A percentile compares a stretch with the other conserved stretches of the same genome.
Conservation (phyloP, 1,140 invertebrate species). For the Drosophila eugracilis region DNA sequence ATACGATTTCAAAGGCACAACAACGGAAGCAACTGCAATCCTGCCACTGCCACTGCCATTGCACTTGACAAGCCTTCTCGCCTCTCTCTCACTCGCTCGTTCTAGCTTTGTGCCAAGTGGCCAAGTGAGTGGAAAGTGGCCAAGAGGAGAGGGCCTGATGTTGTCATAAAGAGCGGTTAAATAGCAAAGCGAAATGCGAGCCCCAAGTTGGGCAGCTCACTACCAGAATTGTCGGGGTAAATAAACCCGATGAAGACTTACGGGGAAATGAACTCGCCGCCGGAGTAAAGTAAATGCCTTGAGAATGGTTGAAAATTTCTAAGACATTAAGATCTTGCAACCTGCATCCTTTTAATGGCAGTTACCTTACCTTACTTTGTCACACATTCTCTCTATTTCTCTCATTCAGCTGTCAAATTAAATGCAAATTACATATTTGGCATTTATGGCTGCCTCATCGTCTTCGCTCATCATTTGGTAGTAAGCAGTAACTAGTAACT, state of each 20-base stretch:
- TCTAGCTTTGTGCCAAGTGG: constrained; percentile 8
- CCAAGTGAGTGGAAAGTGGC: constrained; percentile 8
- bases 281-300: too few species aligned
- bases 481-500: background rate
- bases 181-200: constrained; percentile 65
- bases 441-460: constrained; percentile 48
- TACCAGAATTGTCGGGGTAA: constrained; percentile 20
- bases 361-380: background rate
- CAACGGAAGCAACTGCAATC: constrained; percentile 55
- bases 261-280: constrained; percentile 27
- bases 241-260: constrained; percentile 39
- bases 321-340: too few species aligned
- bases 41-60: constrained; percentile 48
- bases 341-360: background rate
- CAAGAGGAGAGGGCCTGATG: constrained; percentile 24
- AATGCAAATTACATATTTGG: constrained; percentile 77
- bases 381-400: constrained; percentile 9
- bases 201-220: constrained; percentile 18
- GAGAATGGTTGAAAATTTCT: too few species aligned
- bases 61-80: constrained; percentile 66
- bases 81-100: too few species aligned
- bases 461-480: background rate
- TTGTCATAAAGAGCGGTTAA: constrained; percentile 55
- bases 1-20: constrained; percentile 66
- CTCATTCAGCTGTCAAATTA: constrained; percentile 66